Conservation (phyloP, 1,140 invertebrate species). For the Sitobion miscanthi region DNA sequence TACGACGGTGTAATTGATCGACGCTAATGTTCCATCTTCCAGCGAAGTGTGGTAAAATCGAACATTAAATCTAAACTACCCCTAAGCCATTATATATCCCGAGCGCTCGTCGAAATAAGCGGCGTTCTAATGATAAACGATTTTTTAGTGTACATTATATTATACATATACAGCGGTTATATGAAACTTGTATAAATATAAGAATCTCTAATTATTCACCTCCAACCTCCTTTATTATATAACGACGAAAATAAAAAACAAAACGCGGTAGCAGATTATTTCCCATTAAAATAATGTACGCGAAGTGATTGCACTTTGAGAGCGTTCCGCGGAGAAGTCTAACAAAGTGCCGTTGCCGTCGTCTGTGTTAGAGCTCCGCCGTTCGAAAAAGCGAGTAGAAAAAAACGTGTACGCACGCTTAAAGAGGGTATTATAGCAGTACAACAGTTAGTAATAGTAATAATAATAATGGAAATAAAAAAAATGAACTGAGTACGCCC, state of each 20-base stretch:
- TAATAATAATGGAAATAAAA: neutral
- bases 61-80: neutral
- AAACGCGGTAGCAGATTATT: conserved; percentile 20
- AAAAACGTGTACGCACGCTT: conserved; percentile 7
- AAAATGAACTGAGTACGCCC: neutral
- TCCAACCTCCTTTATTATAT: neutral
- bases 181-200: neutral
- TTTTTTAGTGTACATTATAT: neutral
- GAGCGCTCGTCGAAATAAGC: neutral
- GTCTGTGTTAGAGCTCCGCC: neutral
- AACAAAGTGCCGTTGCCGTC: conserved; percentile 12
- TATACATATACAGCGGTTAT: neutral
- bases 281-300: conserved; percentile 39
- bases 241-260: neutral
- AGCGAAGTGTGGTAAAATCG: neutral
- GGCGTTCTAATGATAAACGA: neutral
- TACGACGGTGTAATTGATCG: neutral
- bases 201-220: neutral
- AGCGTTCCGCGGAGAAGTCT: neutral
- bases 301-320: conserved; percentile 19
- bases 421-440: neutral
- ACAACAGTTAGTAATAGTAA: neutral
- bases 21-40: neutral
- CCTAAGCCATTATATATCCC: neutral
- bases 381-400: neutral